These are phyloP conservation scores for Acanthurus lineatus DNA, from an alignment of 2,797 vertebrate species.

Conservation along the genomic window DNA sequence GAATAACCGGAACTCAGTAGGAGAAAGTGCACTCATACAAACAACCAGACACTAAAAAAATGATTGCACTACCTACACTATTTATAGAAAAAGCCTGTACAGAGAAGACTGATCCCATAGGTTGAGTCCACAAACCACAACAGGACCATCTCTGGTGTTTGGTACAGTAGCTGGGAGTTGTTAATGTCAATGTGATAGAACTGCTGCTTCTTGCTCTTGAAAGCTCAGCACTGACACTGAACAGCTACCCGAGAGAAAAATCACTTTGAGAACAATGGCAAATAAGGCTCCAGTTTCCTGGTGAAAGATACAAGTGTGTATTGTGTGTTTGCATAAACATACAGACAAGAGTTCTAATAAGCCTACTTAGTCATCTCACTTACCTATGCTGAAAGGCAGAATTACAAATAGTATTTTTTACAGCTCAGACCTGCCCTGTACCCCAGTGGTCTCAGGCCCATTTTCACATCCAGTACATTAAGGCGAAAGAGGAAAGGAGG, in stretches of 20 bases:
- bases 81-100: neutral
- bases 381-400: constrained; percentile 9
- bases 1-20: neutral
- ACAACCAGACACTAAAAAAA: neutral
- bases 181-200: constrained; percentile 4
- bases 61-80: neutral
- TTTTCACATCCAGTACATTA: constrained; percentile 49
- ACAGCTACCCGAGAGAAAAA: constrained; percentile 20
- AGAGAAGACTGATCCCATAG: neutral
- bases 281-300: constrained; percentile 9
- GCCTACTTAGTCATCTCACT: constrained; percentile 13
- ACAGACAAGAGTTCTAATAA: neutral
- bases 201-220: constrained; percentile 11
- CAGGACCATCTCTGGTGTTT: neutral
- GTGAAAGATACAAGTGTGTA: neutral
- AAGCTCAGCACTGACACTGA: constrained; percentile 3
- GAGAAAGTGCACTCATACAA: neutral
- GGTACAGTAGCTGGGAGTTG: neutral
- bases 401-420: constrained; percentile 26
- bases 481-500: constrained; percentile 47
- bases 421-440: constrained; percentile 32
- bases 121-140: neutral
- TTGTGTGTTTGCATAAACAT: constrained; percentile 13
- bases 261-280: neutral
- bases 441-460: neutral